These are phyloP conservation scores for Stercorarius parasiticus DNA, from an alignment of 2,113 vertebrate species.

Conservation along the genomic window DNA sequence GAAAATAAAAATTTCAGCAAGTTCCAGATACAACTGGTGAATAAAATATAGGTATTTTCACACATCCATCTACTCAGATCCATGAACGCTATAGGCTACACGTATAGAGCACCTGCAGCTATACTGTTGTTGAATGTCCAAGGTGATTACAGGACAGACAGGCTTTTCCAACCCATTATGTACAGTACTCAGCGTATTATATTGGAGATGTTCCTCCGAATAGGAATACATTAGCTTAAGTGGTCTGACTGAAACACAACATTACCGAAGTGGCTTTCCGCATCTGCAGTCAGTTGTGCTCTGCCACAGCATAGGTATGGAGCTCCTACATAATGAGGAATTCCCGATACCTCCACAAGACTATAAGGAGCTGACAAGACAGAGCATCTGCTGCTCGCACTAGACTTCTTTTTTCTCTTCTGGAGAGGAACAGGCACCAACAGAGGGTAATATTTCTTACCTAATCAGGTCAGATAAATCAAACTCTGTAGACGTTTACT, in stretches of 20 bases:
- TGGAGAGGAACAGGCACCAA: neutral
- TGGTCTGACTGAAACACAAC: neutral
- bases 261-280: neutral
- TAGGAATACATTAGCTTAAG: neutral
- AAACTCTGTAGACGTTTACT: neutral
- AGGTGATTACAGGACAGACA: neutral
- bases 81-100: neutral
- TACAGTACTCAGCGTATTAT: neutral
- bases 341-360: neutral
- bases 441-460: neutral
- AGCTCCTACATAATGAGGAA: neutral
- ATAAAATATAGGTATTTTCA: slow-evolving; percentile 30
- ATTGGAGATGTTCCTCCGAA: neutral
- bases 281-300: neutral
- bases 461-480: neutral
- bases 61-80: neutral
- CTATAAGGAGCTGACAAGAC: neutral
- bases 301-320: neutral
- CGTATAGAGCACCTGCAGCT: neutral
- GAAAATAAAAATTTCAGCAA: slow-evolving; percentile 54
- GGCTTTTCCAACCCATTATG: neutral
- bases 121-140: neutral
- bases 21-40: slow-evolving; percentile 2
- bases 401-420: neutral
- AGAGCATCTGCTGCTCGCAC: neutral